These are phyloP conservation scores for Epinephelus awoara DNA, from an alignment of 2,797 vertebrate species.

Conservation along the genomic window DNA sequence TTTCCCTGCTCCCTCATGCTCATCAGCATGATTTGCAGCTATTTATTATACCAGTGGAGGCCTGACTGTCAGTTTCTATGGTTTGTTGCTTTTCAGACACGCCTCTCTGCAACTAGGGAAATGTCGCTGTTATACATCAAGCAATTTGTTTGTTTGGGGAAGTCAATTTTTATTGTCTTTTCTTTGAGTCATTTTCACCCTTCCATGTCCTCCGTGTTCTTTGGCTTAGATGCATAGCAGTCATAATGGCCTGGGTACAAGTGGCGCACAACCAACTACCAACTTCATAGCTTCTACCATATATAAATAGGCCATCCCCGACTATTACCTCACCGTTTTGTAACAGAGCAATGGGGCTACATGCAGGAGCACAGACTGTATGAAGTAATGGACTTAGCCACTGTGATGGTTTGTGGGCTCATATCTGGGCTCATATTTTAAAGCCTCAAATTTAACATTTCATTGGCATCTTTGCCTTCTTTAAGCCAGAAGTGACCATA, in stretches of 20 bases:
- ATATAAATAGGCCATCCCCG: neutral
- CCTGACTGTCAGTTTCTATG: constrained; percentile 70
- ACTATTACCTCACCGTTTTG: neutral
- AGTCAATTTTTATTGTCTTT: constrained; percentile 72
- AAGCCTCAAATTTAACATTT: too few relatives aligned
- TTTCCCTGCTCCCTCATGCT: constrained; percentile 58
- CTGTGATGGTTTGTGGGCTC: too few relatives aligned
- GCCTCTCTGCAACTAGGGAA: constrained; percentile 73
- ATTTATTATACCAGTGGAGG: constrained; percentile 71
- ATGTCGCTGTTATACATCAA: constrained; percentile 81
- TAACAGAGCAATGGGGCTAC: neutral
- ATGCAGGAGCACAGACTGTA: too few relatives aligned
- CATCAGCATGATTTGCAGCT: constrained; percentile 76
- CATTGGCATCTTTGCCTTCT: too few relatives aligned
- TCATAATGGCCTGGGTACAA: neutral
- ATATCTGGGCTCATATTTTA: too few relatives aligned
- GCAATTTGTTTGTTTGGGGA: constrained; percentile 74
- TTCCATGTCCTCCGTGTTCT: constrained; percentile 34
- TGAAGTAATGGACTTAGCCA: too few relatives aligned
- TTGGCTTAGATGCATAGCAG: constrained; percentile 28
- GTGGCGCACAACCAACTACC: constrained; percentile 12
- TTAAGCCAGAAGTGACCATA: too few relatives aligned
- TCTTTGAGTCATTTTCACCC: constrained; percentile 66
- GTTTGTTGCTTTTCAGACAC: constrained; percentile 75
- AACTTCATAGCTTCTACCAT: neutral